Conservation (phyloP, 1,140 invertebrate species). For the Drosophila seguyi region DNA sequence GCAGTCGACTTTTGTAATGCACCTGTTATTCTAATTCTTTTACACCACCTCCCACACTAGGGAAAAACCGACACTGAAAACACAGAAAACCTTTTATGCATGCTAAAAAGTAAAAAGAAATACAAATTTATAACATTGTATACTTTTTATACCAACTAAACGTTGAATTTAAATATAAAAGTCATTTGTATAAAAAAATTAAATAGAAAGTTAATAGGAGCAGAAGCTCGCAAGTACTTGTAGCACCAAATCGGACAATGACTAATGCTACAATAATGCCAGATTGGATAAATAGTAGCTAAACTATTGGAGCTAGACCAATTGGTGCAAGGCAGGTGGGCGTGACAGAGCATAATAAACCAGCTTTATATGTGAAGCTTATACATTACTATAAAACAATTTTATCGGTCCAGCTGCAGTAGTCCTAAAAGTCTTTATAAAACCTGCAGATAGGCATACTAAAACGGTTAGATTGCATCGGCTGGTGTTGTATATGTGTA, state of each 20-base stretch:
- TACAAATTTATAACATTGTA: too few species aligned
- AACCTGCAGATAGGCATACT: too few species aligned
- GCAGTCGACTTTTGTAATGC: neutral
- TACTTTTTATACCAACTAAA: neutral
- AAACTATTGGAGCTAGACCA: neutral
- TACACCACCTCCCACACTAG: neutral
- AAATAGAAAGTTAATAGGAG: neutral
- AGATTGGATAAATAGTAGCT: neutral
- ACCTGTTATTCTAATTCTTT: conserved; percentile 3
- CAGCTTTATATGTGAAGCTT: neutral
- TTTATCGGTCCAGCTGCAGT: neutral
- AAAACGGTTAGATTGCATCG: neutral
- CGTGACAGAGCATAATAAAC: neutral
- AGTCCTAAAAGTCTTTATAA: too few species aligned
- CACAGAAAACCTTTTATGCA: neutral
- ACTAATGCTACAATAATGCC: neutral
- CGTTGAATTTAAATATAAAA: neutral
- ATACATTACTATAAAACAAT: too few species aligned
- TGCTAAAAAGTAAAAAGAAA: too few species aligned
- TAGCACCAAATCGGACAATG: neutral
- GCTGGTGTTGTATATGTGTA: neutral
- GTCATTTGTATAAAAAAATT: neutral
- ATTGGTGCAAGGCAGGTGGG: conserved; percentile 7
- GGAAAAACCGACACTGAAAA: neutral
- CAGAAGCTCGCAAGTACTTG: too few species aligned